These are phyloP conservation scores for Pteropus rufus DNA, from an alignment of 2,797 vertebrate genomes.

Conservation along the genomic window DNA sequence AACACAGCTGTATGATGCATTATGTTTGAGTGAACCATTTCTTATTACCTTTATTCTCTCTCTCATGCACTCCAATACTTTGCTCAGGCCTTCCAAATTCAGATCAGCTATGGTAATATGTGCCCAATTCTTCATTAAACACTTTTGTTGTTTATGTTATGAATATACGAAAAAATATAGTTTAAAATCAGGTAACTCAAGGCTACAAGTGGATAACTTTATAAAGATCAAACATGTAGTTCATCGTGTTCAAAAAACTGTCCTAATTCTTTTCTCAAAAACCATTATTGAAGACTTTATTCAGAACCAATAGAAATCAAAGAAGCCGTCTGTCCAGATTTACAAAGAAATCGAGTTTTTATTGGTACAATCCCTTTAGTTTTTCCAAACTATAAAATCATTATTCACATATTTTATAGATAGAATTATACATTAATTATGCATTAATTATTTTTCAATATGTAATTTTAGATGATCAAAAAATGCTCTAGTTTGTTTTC, in stretches of 20 bases:
- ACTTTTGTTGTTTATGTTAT: neutral
- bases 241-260: neutral
- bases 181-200: neutral
- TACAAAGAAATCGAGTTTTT: neutral
- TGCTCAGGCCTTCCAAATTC: neutral
- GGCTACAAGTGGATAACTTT: neutral
- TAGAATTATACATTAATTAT: neutral
- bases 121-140: neutral
- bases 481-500: neutral
- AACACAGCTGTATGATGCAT: neutral
- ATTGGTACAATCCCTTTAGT: neutral
- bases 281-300: neutral
- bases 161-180: neutral
- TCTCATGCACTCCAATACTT: neutral
- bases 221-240: neutral
- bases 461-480: neutral
- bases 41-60: neutral
- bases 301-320: neutral
- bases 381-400: neutral
- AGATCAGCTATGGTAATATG: neutral
- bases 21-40: neutral
- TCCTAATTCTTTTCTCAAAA: neutral
- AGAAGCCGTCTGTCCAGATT: neutral
- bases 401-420: neutral
- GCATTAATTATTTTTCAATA: neutral